Conservation (phyloP, 53 echinoderm and acorn worm genomes). For the Zoroaster sp. region DNA sequence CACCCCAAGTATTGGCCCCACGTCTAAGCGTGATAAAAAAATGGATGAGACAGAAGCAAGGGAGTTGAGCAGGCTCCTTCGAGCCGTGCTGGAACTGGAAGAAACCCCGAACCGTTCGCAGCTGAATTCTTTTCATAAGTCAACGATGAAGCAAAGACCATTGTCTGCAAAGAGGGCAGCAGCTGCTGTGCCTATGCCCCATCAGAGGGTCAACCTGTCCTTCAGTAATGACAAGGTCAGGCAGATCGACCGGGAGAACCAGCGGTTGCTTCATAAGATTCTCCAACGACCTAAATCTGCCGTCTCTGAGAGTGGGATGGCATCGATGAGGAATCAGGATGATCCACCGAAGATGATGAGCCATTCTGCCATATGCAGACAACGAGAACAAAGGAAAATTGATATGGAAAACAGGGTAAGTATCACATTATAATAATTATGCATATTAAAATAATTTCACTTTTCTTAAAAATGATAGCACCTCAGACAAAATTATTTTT, state of each 20-base stretch:
- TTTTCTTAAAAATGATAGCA: too few species aligned
- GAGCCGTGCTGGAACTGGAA: slow-evolving; percentile 91
- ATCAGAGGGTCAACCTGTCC: slow-evolving; percentile 93
- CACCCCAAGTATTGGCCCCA: slow-evolving; percentile 31
- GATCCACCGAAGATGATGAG: slow-evolving; percentile 47
- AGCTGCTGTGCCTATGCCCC: slow-evolving; percentile 45
- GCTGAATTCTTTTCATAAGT: slow-evolving; percentile 48
- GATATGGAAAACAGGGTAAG: slow-evolving; percentile 94
- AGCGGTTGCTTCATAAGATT: slow-evolving; percentile 81
- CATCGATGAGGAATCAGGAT: background rate
- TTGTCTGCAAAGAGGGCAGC: slow-evolving; percentile 1
- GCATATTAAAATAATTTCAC: too few species aligned
- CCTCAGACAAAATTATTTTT: too few species aligned
- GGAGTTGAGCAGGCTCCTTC: slow-evolving; percentile 85
- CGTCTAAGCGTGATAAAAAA: slow-evolving; percentile 25
- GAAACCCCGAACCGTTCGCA: slow-evolving; percentile 72
- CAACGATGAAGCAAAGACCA: background rate
- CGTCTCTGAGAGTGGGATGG: background rate
- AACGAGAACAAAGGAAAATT: slow-evolving; percentile 86
- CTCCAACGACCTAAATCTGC: slow-evolving; percentile 45
- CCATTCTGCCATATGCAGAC: slow-evolving; percentile 84
- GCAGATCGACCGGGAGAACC: slow-evolving; percentile 89
- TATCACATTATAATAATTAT: too few species aligned
- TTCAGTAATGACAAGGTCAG: slow-evolving; percentile 94
- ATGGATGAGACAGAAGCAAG: slow-evolving; percentile 75